These are phyloP conservation scores for Petromus typicus DNA, from an alignment of 2,113 vertebrate species.

Conservation along the genomic window DNA sequence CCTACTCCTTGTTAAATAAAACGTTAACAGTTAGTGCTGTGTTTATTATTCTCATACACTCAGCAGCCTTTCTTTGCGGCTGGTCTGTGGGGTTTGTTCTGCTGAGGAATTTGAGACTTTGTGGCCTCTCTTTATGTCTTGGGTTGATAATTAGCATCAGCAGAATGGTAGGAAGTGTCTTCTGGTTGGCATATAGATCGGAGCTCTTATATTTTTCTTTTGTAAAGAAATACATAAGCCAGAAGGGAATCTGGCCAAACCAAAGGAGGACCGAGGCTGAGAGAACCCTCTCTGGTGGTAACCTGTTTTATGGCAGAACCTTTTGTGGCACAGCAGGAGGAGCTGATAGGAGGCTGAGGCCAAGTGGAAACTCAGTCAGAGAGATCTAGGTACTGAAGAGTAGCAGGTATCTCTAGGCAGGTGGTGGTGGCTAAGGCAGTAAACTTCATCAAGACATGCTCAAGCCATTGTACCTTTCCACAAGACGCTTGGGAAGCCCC, in stretches of 20 bases:
- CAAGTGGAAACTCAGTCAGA: neutral
- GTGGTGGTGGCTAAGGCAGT: neutral
- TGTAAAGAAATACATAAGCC: neutral
- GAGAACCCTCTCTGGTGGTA: neutral
- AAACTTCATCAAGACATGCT: neutral
- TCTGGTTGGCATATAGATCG: neutral
- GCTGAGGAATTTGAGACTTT: neutral
- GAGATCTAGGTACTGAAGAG: neutral
- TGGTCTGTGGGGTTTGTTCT: neutral
- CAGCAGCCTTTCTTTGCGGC: neutral
- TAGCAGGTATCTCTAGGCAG: neutral
- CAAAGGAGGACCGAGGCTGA: neutral
- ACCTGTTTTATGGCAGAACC: neutral
- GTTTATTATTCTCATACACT: neutral
- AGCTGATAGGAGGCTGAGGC: neutral
- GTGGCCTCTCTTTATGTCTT: neutral
- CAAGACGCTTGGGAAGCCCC: neutral
- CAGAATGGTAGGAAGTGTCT: neutral
- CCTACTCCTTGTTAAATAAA: neutral
- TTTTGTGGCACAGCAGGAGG: neutral
- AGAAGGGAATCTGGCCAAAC: neutral
- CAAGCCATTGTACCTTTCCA: neutral
- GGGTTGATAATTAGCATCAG: neutral
- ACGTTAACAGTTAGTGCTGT: neutral
- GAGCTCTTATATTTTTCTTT: slow-evolving; percentile 23